Conservation (phyloP, 2,797 vertebrate genomes). For the Pteronotus mesoamericanus region DNA sequence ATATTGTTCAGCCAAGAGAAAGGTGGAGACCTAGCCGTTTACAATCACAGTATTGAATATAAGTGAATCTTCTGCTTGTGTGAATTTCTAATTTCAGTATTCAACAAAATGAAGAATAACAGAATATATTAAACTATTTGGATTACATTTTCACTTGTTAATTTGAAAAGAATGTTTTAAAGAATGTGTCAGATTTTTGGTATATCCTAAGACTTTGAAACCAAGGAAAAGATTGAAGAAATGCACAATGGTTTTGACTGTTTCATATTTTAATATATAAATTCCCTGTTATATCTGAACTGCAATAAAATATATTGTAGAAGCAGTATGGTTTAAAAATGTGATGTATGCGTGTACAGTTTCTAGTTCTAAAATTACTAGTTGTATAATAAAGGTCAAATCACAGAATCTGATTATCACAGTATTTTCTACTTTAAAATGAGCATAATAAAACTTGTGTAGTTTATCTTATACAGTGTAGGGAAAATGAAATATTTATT, state of each 20-base stretch:
- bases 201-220: neutral
- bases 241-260: neutral
- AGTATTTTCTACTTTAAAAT: neutral
- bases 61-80: neutral
- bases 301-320: neutral
- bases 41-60: neutral
- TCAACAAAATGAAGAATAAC: conserved; percentile 31
- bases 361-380: neutral
- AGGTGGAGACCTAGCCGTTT: neutral
- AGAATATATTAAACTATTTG: conserved; percentile 49
- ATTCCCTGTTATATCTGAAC: neutral
- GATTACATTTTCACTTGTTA: conserved; percentile 25
- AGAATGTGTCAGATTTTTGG: neutral
- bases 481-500: neutral
- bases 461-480: neutral
- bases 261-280: conserved; percentile 24
- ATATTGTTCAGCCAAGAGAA: neutral
- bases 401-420: neutral
- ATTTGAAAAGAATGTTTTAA: conserved; percentile 32
- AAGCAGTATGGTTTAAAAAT: neutral
- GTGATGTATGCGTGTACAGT: neutral
- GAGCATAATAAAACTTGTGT: neutral
- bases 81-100: neutral
- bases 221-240: conserved; percentile 23
- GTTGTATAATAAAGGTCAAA: neutral